Evolutionary conservation across 1,140 invertebrate species (phyloP).

Genomic region (Zaprionus ghesquierei): DNA sequence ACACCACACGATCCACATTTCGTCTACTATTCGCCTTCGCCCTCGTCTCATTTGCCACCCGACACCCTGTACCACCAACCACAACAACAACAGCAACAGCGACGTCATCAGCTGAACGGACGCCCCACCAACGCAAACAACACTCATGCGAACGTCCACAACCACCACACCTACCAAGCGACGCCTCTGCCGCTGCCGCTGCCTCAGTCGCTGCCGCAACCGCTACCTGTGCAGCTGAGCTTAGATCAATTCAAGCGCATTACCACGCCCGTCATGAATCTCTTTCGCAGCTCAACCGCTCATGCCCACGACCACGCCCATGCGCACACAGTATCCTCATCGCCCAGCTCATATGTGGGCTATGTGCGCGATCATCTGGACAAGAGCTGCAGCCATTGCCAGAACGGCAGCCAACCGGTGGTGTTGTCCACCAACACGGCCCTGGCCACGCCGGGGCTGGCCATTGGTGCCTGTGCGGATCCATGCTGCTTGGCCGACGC

Average conservation of each 20-base stretch:
- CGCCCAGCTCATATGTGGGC: conserved; percentile 73
- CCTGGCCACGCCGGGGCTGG: conserved; percentile 63
- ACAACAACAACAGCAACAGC: conserved; percentile 38
- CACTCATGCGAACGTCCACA: conserved; percentile 30
- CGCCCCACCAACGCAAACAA: conserved; percentile 58
- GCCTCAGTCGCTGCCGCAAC: conserved; percentile 28
- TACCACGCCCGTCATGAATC: conserved; percentile 77
- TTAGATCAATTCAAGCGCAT: conserved; percentile 78
- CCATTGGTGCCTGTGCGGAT: conserved; percentile 70
- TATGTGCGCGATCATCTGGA: conserved; percentile 79
- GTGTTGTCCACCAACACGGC: conserved; percentile 76
- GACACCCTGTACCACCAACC: conserved; percentile 41
- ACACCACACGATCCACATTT: conserved; percentile 55
- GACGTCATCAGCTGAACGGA: conserved; percentile 54
- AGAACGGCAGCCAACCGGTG: conserved; percentile 78
- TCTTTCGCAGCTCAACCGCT: conserved; percentile 74
- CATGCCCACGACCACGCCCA: conserved; percentile 49
- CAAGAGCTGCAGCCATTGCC: conserved; percentile 79
- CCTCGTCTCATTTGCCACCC: conserved; percentile 54
- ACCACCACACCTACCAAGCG: conserved; percentile 13
- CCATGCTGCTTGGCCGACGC: conserved; percentile 75
- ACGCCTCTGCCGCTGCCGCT: conserved; percentile 44
- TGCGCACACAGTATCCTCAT: conserved; percentile 66
- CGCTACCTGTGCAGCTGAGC: conserved; percentile 55
- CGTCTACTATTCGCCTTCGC: conserved; percentile 54